Conservation (phyloP, 35 echinoderm and acorn worm genomes). For the Amphiura filiformis region DNA sequence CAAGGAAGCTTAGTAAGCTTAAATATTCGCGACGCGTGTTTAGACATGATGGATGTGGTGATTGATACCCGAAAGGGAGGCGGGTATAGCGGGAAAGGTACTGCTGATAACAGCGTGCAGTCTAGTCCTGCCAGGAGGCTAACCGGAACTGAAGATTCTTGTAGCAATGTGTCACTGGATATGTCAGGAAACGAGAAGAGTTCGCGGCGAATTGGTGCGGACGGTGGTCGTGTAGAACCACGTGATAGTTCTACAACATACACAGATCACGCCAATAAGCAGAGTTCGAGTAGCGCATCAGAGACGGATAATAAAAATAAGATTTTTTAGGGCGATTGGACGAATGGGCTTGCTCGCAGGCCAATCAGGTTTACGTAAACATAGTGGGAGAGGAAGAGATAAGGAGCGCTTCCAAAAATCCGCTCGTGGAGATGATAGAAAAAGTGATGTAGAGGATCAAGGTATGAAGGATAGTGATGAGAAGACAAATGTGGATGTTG, state of each 20-base stretch:
- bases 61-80: conserved; percentile 16
- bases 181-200: conserved; percentile 5
- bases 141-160: neutral
- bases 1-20: conserved; percentile 85
- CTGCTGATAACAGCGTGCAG: conserved; percentile 3
- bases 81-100: neutral
- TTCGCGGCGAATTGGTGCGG: neutral
- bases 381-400: neutral
- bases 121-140: conserved; percentile 9
- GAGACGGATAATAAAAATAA: conserved; percentile 52
- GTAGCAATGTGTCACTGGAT: conserved; percentile 28
- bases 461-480: neutral
- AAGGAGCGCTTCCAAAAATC: neutral
- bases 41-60: conserved; percentile 41
- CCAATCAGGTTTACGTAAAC: conserved; percentile 33
- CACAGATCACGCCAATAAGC: conserved; percentile 61
- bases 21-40: conserved; percentile 40
- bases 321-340: conserved; percentile 39
- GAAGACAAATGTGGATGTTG: neutral
- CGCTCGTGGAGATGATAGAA: neutral
- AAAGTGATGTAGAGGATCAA: neutral
- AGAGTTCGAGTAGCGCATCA: conserved; percentile 47
- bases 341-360: conserved; percentile 46
- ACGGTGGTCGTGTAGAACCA: neutral
- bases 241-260: conserved; percentile 73